These are phyloP conservation scores for Acrossocheilus fasciatus DNA, from an alignment of 2,797 vertebrate species.

Conservation along the genomic window DNA sequence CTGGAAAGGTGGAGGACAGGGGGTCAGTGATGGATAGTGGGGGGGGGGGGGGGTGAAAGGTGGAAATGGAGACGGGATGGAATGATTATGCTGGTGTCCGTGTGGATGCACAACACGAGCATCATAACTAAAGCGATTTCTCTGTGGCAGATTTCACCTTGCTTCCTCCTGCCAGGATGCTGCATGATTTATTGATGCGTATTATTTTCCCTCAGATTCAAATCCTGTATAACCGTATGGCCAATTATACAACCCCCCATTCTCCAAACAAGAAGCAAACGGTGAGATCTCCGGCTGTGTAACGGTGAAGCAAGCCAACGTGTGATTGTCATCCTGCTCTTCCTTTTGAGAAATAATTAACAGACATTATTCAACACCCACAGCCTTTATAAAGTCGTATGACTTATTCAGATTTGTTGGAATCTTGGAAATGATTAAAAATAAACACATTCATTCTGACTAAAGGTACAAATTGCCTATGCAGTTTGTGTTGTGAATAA, in stretches of 20 bases:
- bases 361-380: constrained; percentile 5
- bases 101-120: constrained; percentile 48
- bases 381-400: not conserved
- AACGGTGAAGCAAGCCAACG: constrained; percentile 48
- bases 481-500: not conserved
- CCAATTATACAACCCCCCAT: constrained; percentile 68
- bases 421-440: not conserved
- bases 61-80: constrained; percentile 23
- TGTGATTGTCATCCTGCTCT: constrained; percentile 34
- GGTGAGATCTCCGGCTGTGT: constrained; percentile 61
- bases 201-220: constrained; percentile 67
- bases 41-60: constrained; percentile 8
- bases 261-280: constrained; percentile 50
- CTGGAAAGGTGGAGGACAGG: constrained; percentile 43
- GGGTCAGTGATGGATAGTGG: constrained; percentile 34
- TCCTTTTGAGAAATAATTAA: constrained; percentile 33
- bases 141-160: constrained; percentile 70
- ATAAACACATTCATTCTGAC: not conserved
- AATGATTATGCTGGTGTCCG: constrained; percentile 49
- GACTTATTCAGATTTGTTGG: not conserved
- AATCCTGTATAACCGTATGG: constrained; percentile 64
- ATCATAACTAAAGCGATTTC: constrained; percentile 70
- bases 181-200: constrained; percentile 71
- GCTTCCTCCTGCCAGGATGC: constrained; percentile 63
- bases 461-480: not conserved